A percentile compares a stretch with the other conserved stretches of the same genome.
Evolutionary conservation across 2,797 vertebrate genomes (phyloP).

Genomic region (Gorsachius magnificus): DNA sequence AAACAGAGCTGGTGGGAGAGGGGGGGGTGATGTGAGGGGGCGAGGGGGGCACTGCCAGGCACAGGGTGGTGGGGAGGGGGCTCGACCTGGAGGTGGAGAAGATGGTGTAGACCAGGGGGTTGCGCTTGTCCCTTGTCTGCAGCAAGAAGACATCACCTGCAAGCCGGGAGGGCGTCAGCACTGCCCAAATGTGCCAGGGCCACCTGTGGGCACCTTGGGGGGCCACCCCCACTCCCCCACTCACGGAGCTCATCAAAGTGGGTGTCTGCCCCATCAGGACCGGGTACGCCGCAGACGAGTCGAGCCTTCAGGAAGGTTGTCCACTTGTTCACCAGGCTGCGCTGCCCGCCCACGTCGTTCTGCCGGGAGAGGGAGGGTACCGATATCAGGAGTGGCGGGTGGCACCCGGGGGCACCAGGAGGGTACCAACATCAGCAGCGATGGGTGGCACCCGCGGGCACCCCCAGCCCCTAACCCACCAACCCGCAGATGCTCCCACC

Average conservation of each 20-base stretch:
- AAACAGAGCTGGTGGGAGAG: conserved; percentile 83
- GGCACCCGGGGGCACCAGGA: neutral
- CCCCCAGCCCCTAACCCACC: neutral
- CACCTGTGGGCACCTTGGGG: neutral
- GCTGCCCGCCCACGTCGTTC: conserved; percentile 96
- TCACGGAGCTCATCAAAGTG: conserved; percentile 95
- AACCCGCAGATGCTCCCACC: conserved; percentile 67
- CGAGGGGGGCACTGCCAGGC: neutral
- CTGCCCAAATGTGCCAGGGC: fast-evolving
- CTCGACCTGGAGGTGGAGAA: conserved; percentile 96
- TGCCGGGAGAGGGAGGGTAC: conserved; percentile 25
- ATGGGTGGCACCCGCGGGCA: fast-evolving
- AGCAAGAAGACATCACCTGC: conserved; percentile 94
- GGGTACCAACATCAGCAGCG: neutral
- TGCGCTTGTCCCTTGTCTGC: conserved; percentile 90
- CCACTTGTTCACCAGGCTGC: conserved; percentile 98
- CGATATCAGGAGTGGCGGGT: neutral
- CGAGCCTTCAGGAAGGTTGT: conserved; percentile 96
- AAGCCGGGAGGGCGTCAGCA: neutral
- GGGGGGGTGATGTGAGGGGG: neutral
- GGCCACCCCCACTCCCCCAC: neutral
- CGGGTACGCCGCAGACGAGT: conserved; percentile 89
- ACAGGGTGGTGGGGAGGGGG: fast-evolving
- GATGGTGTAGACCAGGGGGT: conserved; percentile 90
- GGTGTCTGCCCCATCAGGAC: conserved; percentile 86